A percentile compares a stretch with the other conserved stretches of the same genome.
Evolutionary conservation across 2,888 invertebrate genomes (phyloP).

Genomic region (Temnothorax rugatulus): DNA sequence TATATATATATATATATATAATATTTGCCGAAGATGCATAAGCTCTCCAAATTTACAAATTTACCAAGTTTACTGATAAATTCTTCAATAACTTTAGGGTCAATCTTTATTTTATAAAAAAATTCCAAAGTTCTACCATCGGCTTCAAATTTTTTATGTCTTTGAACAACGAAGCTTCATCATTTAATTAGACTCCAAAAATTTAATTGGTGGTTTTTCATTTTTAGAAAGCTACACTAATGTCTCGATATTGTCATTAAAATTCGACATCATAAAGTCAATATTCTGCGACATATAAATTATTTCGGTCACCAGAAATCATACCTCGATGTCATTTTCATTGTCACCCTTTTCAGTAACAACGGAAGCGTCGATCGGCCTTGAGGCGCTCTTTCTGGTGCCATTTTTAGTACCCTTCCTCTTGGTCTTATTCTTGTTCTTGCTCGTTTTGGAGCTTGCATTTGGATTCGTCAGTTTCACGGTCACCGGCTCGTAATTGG

Average conservation of each 20-base stretch:
- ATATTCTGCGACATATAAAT: not conserved
- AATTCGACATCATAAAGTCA: not conserved
- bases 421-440: conserved; percentile 83
- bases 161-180: not conserved
- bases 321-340: conserved; percentile 46
- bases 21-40: not conserved
- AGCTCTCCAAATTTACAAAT: not conserved
- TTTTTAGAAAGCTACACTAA: not conserved
- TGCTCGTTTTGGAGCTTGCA: conserved; percentile 87
- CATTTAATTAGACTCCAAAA: not conserved
- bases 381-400: conserved; percentile 73
- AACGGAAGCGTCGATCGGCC: not conserved
- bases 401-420: conserved; percentile 79
- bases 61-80: not conserved
- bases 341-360: conserved; percentile 48
- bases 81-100: not conserved
- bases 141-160: not conserved
- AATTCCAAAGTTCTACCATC: not conserved
- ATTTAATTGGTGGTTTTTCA: not conserved
- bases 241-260: not conserved
- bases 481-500: conserved; percentile 94
- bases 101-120: conserved; percentile 3
- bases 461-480: conserved; percentile 90
- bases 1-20: no score
- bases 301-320: not conserved